Conservation (phyloP, 2,797 vertebrate species). For the Alosa sapidissima region DNA sequence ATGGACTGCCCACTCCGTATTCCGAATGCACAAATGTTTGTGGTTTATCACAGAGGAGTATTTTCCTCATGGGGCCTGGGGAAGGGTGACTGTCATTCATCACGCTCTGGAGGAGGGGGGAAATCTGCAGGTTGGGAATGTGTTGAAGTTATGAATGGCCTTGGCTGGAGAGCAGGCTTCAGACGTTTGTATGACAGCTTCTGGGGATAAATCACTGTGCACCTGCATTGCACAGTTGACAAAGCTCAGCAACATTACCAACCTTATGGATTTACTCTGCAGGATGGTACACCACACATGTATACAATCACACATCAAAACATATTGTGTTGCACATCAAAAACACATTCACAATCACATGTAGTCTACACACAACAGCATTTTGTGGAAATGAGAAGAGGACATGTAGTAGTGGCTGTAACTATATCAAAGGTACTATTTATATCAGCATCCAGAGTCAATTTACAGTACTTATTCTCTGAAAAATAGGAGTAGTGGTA, state of each 20-base stretch:
- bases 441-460: neutral
- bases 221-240: neutral
- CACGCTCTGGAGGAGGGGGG: neutral
- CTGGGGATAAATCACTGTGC: neutral
- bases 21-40: slow-evolving; percentile 12
- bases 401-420: neutral
- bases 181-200: neutral
- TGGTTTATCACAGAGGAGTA: neutral
- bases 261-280: neutral
- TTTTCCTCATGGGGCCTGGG: neutral
- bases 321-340: neutral
- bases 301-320: neutral
- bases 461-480: slow-evolving; percentile 12
- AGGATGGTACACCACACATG: neutral
- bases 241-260: neutral
- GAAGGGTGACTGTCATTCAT: slow-evolving; percentile 16
- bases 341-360: neutral
- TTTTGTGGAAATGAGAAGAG: neutral
- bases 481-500: slow-evolving; percentile 13
- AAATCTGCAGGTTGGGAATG: neutral
- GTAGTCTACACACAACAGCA: neutral
- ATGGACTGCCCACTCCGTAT: neutral
- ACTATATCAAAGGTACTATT: slow-evolving; percentile 15
- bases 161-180: neutral
- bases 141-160: neutral